Percentiles rank a stretch among this genome's conserved stretches.
Evolutionary conservation across 2,113 vertebrate genomes (phyloP).

Genomic region (Sula dactylatra): DNA sequence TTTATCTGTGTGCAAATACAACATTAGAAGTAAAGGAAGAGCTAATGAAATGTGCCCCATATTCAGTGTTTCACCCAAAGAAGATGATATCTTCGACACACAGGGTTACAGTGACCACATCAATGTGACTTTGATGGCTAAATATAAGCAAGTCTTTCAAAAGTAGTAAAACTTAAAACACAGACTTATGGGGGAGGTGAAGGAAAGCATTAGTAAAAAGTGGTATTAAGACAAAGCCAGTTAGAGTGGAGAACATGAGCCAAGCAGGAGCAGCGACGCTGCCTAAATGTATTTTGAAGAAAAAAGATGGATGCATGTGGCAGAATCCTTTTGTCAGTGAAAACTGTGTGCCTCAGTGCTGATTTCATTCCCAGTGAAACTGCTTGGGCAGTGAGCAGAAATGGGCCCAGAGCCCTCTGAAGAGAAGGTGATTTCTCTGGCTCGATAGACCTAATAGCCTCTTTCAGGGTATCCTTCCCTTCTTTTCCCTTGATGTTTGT

Average conservation of each 20-base stretch:
- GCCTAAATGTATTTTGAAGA: not conserved
- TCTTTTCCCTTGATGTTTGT: not conserved
- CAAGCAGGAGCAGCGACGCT: not conserved
- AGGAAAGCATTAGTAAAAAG: not conserved
- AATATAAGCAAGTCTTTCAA: not conserved
- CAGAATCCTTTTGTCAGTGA: not conserved
- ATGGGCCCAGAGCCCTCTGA: not conserved
- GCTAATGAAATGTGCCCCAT: not conserved
- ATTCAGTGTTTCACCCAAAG: not conserved
- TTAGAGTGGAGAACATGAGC: not conserved
- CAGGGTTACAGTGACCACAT: not conserved
- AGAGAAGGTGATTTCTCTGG: not conserved
- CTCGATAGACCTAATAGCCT: fast-evolving
- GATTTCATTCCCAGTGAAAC: no score
- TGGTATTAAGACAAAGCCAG: not conserved
- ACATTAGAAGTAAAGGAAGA: not conserved
- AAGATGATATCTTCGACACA: not conserved
- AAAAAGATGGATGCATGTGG: fast-evolving
- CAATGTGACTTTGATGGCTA: not conserved
- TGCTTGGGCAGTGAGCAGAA: not conserved
- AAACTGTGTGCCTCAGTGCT: fast-evolving
- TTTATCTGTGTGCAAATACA: not conserved
- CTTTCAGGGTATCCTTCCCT: not conserved
- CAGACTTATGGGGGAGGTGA: not conserved
- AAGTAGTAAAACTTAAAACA: not conserved